Evolutionary conservation across 2,113 vertebrate genomes (phyloP), one percentile per base, ranked within the genome.

Genomic region (Neogobius melanostomus): DNA sequence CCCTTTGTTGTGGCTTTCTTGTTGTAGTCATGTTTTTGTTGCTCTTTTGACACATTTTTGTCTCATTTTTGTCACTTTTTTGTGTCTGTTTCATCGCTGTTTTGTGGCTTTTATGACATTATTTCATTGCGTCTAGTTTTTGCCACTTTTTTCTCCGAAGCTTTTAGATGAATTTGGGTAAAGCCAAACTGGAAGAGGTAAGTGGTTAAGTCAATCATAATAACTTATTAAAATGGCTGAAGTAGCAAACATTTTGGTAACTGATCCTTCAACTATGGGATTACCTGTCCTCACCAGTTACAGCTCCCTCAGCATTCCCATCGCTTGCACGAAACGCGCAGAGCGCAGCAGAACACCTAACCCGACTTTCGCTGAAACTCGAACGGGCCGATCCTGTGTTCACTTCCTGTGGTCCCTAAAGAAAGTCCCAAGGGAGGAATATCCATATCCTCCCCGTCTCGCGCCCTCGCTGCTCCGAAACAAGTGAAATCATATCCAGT

Each of bases 321-420:
- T 74, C 52, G 52, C 6, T 56, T 51, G 43, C 36, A 28, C 69
- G 71, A 75, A 74, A 68, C 71, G 48, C 64, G 6, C 56, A 50
- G 5, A 50, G 49, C 6, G 28, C 53, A 45, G 66, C 56, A 47
- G 72, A 71, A 57, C 17, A 6, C 42, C 51, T 7, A 47, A 66
- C 65, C 64, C 74, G 46, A 50, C 64, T 80, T 73, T 70, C 72
- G 61, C 69, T 76, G 83, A 87, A 83, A 85, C 69, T 50, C 17
- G 67, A 87, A 66, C 21, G 74, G 69, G 56, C 66, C 36, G 79
- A 84, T 86, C 79, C 72, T 42, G 15, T 80, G 72, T 64, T 64
- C 46, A 11, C 64, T 71, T 64, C 68, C 52, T 64, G 44, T 0
- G 14, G 64, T 16, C 59, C 74, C 65, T 9, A n/a, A 54, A 66